These are phyloP conservation scores for Cyprinodon variegatus DNA, from an alignment of 2,113 vertebrate species.

Conservation along the genomic window DNA sequence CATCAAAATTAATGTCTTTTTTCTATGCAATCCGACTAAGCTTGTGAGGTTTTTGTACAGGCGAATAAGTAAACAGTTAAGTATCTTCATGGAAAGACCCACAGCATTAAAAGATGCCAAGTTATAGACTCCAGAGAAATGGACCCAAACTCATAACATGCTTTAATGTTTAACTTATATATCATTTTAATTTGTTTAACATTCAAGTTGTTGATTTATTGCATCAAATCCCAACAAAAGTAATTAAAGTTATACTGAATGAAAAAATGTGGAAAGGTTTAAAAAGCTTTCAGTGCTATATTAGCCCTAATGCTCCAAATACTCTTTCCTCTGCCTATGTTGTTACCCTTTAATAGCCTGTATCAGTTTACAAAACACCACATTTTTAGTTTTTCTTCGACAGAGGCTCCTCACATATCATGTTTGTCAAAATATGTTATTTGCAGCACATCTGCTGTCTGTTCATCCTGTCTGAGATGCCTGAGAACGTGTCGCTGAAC, in stretches of 20 bases:
- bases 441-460: background rate
- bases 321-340: background rate
- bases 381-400: background rate
- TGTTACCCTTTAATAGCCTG: background rate
- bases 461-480: background rate
- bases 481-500: constrained; percentile 30
- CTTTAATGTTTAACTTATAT: background rate
- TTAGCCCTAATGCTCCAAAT: background rate
- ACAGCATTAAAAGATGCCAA: background rate
- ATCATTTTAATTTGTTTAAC: background rate
- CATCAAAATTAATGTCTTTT: too few relatives aligned
- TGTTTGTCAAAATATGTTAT: background rate
- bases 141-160: background rate
- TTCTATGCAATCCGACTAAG: background rate
- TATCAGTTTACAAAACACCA: background rate
- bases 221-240: background rate
- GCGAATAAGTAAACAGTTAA: background rate
- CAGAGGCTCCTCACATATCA: background rate
- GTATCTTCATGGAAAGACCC: background rate
- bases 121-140: background rate
- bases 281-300: background rate
- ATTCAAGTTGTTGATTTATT: background rate
- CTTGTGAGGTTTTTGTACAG: background rate
- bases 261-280: background rate
- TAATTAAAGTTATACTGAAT: background rate